Conservation (phyloP, 2,797 vertebrate genomes). For the Ceyx erithaca region DNA sequence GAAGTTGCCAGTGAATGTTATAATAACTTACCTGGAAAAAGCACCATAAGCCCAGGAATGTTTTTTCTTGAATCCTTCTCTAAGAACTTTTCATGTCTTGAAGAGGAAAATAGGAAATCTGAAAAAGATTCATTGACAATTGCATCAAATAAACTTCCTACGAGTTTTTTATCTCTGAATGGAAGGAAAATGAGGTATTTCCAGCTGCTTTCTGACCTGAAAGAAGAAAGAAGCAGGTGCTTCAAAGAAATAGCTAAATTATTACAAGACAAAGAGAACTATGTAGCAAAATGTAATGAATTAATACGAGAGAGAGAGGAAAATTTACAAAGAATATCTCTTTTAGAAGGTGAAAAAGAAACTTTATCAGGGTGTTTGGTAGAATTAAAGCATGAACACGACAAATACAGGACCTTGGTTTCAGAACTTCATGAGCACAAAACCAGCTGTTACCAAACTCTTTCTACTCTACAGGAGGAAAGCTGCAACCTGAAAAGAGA, state of each 20-base stretch:
- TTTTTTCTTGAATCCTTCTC: not conserved
- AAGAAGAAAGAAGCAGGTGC: slow-evolving; percentile 25
- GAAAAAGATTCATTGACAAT: not conserved
- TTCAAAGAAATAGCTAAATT: slow-evolving; percentile 2
- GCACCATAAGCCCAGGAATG: not conserved
- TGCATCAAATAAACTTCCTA: not conserved
- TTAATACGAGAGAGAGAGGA: slow-evolving; percentile 9
- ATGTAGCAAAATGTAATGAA: not conserved
- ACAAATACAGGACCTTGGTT: slow-evolving; percentile 6
- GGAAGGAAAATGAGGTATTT: not conserved
- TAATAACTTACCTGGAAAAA: not conserved
- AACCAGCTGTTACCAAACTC: slow-evolving; percentile 62
- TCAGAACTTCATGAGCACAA: slow-evolving; percentile 74
- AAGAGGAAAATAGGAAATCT: not conserved
- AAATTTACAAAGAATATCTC: not conserved
- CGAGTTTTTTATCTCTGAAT: not conserved
- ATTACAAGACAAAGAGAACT: not conserved
- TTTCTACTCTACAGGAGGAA: slow-evolving; percentile 80
- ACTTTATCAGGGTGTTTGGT: not conserved
- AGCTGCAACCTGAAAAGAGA: not conserved
- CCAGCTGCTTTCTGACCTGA: slow-evolving; percentile 39
- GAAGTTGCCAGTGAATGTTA: slow-evolving; percentile 60
- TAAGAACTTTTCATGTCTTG: not conserved
- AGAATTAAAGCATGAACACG: slow-evolving; percentile 2
- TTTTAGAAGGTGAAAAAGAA: slow-evolving; percentile 8